These are phyloP conservation scores for Platysteira castanea DNA, from an alignment of 2,113 vertebrate genomes.

Conservation along the genomic window DNA sequence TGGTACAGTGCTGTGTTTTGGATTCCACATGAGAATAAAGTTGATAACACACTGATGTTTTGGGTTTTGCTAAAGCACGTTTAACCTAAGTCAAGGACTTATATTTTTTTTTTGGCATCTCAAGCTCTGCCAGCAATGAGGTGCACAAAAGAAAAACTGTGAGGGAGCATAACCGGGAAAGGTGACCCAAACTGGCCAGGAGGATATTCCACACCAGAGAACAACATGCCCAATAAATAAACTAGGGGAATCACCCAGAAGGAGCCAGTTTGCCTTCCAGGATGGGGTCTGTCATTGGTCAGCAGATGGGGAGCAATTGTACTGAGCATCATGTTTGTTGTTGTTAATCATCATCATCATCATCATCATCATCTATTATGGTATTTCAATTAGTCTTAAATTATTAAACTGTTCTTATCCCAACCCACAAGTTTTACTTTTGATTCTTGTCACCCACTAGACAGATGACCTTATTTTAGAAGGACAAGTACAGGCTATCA, in stretches of 20 bases:
- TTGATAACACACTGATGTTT: neutral
- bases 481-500: neutral
- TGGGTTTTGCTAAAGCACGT: neutral
- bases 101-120: neutral
- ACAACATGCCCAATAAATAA: neutral
- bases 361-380: neutral
- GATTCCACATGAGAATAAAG: neutral
- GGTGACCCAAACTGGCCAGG: neutral
- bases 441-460: neutral
- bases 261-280: neutral
- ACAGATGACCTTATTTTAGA: neutral
- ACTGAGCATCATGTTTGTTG: neutral
- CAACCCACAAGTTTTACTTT: neutral
- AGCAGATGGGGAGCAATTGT: neutral
- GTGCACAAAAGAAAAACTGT: neutral
- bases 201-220: neutral
- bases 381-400: neutral
- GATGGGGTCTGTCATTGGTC: neutral
- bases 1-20: neutral
- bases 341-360: neutral
- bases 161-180: neutral
- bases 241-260: neutral
- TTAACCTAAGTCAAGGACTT: neutral
- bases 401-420: neutral
- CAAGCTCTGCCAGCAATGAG: neutral